Base-by-base conservation (phyloP, 2,888 invertebrate genomes). In the Philhelius pedissequus region DNA sequence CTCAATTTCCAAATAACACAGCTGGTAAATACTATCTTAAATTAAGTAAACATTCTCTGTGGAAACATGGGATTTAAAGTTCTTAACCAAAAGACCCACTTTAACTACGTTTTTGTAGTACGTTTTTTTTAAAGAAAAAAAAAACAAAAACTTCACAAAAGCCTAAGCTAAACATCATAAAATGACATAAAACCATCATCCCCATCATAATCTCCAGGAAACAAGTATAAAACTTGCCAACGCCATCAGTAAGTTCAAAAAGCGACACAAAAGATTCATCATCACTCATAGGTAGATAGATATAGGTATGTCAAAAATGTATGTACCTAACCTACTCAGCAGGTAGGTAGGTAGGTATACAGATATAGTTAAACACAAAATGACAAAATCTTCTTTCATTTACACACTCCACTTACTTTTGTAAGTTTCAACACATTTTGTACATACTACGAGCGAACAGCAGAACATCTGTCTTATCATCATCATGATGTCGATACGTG, bases 301-400 rank as follows among this genome's bases (percentile, higher is more conserved):
- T n/a, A n/a, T n/a, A n/a, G n/a, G n/a, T n/a, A n/a, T n/a, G n/a
- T n/a, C n/a, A n/a, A n/a, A n/a, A n/a, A n/a, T n/a, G n/a, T n/a
- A 2, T 38, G 6, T n/a, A 13, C 35, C 6, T n/a, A 27, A 15
- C 15, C 7, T 30, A 20, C 45, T 52, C 48, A 32, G 54, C 54
- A 54, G 54, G 54, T 30, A 54, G n/a, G n/a, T n/a, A n/a, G n/a
- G n/a, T n/a, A 32, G 13, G 5, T n/a, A n/a, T n/a, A n/a, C n/a
- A n/a, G n/a, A n/a, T n/a, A 30, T 18, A 25, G 18, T 32, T 48
- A 64, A 48, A 48, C 18, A 64, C 30, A 38, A 62, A 62, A 62
- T 77, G 77, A 83, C 82, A 78, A 83, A 83, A 83, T 83, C 83
- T 74, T 83, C 78, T 78, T 83, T 66, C 62, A 58, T 70, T 78